Evolutionary conservation across 2,797 vertebrate species (phyloP), one percentile per base, ranked within the genome.

Genomic region (Micrastur ruficollis): DNA sequence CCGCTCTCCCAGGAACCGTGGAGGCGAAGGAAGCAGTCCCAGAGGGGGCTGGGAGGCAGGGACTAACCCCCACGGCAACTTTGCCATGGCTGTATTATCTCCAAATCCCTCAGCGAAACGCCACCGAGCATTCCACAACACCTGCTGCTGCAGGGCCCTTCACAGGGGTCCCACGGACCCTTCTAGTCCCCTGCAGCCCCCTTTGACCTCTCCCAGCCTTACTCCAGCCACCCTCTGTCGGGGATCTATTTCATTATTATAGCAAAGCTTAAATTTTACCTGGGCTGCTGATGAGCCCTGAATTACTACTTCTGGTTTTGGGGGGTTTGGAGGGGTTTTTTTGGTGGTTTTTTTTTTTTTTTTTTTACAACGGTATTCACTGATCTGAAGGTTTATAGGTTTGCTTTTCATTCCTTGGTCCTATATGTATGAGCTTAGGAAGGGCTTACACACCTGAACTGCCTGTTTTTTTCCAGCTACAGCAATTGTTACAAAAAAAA

Each of bases 1-100:
- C 12, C 0, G 0, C 12, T n/a, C 22, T 6, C 34, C 1, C 4
- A 16, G 25, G 66, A 5, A n/a, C 20, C 1, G 0, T 0, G 0
- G 18, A 25, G 62, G 8, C 2, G 1, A 68, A 56, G 50, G 42
- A 47, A 40, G 8, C 1, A 0, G 13, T 12, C 18, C 46, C 56
- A 59, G 46, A 42, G 49, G 1, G 1, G 12, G 14, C 29, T 36
- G 31, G 16, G 20, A 52, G 61, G 44, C 32, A 55, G 12, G 11
- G 29, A 70, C 14, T 25, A 9, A 40, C 1, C 2, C 15, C 32
- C 21, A 27, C 0, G 0, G 21, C 10, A 15, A 25, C 12, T 79
- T 79, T 65, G 25, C 22, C 50, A 25, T 52, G 16, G 0, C 59
- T 36, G 6, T 11, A 36, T 25, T 12, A 8, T 17, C 44, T 55